Conservation (phyloP, 2,888 invertebrate species). For the Macrosiphum euphorbiae region DNA sequence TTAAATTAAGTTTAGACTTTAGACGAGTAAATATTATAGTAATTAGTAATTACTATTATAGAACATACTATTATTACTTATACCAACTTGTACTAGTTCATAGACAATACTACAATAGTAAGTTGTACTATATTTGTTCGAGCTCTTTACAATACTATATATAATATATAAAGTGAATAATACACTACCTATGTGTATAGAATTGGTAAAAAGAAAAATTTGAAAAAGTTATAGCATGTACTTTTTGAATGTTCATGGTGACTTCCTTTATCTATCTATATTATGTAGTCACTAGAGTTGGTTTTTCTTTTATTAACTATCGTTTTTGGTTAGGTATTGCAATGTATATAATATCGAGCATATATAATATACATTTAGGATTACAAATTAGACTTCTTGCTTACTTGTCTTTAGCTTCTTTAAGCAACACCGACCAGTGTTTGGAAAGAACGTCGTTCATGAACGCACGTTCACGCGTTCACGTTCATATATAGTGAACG, state of each 20-base stretch:
- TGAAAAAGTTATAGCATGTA: too few relatives aligned
- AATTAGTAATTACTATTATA: too few relatives aligned
- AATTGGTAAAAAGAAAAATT: neutral
- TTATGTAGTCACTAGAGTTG: neutral
- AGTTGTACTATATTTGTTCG: neutral
- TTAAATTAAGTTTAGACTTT: neutral
- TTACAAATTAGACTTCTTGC: constrained; percentile 67
- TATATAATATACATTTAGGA: constrained; percentile 36
- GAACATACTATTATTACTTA: neutral
- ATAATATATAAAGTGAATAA: neutral
- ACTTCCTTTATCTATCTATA: neutral
- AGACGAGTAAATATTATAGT: neutral
- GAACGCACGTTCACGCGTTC: too few relatives aligned
- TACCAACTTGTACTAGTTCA: neutral
- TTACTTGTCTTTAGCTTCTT: constrained; percentile 90
- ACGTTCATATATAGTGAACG: too few relatives aligned
- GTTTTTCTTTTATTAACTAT: neutral
- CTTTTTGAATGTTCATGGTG: neutral
- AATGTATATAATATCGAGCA: neutral
- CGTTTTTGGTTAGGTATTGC: neutral
- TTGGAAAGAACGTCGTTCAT: too few relatives aligned
- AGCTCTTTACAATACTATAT: neutral
- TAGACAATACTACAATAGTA: neutral
- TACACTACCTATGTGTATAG: neutral
- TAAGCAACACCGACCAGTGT: constrained; percentile 86